These are phyloP conservation scores for Lerista edwardsae DNA, from an alignment of 2,797 vertebrate genomes.

Conservation along the genomic window DNA sequence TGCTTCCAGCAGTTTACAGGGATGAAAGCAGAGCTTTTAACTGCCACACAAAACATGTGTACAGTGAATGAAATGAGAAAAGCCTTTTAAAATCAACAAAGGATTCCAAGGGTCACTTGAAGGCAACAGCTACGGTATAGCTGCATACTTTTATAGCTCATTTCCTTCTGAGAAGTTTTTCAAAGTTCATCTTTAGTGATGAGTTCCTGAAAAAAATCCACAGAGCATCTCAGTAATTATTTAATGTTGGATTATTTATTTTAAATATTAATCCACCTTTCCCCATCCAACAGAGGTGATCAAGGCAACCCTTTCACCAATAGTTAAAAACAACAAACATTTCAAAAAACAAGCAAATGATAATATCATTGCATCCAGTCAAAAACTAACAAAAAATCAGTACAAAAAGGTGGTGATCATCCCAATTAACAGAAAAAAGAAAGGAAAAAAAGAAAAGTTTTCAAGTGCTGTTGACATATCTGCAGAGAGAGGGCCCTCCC, in stretches of 20 bases:
- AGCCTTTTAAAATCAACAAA: not conserved
- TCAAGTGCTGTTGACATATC: too few relatives aligned
- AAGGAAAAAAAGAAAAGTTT: too few relatives aligned
- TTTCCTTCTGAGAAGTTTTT: not conserved
- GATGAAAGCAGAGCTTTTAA: constrained; percentile 3
- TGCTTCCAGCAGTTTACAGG: not conserved
- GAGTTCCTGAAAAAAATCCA: not conserved
- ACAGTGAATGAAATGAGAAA: not conserved
- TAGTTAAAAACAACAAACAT: too few relatives aligned
- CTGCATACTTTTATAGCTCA: not conserved
- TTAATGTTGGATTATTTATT: not conserved
- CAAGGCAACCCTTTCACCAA: too few relatives aligned
- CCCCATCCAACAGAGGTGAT: too few relatives aligned
- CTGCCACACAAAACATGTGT: not conserved
- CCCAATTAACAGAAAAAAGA: too few relatives aligned
- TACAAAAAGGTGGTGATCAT: too few relatives aligned
- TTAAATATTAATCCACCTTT: too few relatives aligned
- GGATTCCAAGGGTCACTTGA: not conserved
- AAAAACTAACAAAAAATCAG: too few relatives aligned
- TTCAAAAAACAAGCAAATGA: too few relatives aligned
- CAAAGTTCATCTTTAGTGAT: not conserved
- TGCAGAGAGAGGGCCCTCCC: too few relatives aligned
- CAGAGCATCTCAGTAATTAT: not conserved
- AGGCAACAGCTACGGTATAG: not conserved
- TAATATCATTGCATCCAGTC: too few relatives aligned